phyloP scores from a whole-genome alignment of 2,797 vertebrate genomes.

The Pangasius mekongensis region DNA sequence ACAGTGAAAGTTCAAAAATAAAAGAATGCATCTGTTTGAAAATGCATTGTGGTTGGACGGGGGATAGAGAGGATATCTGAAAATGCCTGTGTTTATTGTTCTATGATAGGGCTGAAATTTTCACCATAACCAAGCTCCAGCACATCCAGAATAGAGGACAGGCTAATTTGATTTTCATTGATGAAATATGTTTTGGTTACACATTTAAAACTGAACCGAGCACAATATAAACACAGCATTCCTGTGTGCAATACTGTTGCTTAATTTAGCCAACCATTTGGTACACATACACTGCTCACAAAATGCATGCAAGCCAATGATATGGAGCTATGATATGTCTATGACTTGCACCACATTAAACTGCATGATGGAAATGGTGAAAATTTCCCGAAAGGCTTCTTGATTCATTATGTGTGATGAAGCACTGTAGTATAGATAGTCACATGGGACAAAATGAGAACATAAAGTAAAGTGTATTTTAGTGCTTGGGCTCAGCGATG shows the following conservation, averaged over 20 bases:
- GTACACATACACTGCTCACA: not conserved
- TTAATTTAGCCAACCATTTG: not conserved
- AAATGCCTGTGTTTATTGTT: not conserved
- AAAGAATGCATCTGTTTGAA: not conserved
- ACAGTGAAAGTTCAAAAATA: not conserved
- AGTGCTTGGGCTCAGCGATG: not conserved
- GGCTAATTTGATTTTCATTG: not conserved
- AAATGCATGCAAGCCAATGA: not conserved
- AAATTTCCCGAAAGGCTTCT: not conserved
- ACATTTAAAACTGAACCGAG: not conserved
- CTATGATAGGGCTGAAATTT: not conserved
- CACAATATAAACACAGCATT: not conserved
- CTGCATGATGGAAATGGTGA: not conserved
- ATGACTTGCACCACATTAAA: not conserved
- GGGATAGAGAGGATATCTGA: not conserved
- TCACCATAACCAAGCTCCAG: not conserved
- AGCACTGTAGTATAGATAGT: conserved; percentile 12
- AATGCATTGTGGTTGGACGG: not conserved
- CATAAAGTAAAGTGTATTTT: conserved; percentile 11
- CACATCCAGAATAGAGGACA: not conserved
- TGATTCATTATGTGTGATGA: conserved; percentile 5
- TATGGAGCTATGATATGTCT: not conserved
- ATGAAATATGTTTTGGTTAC: not conserved
- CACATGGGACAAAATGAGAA: conserved; percentile 5
- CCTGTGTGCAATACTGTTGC: not conserved